phyloP scores from a whole-genome alignment of 1,140 invertebrate species.

The Lordiphosa stackelbergi region DNA sequence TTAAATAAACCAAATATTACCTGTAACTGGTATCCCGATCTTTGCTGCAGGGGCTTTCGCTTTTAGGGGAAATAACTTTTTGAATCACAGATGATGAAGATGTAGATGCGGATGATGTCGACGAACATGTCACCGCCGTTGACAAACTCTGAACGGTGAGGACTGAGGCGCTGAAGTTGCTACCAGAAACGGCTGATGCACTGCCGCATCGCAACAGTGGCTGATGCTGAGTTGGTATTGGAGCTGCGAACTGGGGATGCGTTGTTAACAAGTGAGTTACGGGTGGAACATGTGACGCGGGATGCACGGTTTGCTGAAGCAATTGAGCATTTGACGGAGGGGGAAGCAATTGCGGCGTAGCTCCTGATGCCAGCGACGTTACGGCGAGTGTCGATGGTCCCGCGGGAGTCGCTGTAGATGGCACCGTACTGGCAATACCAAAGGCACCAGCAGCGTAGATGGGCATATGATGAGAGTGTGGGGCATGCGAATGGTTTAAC shows the following conservation, averaged over 20 bases:
- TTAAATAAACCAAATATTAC: constrained; percentile 76
- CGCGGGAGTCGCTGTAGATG: constrained; percentile 35
- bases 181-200: constrained; percentile 9
- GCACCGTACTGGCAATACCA: constrained; percentile 17
- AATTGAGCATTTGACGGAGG: constrained; percentile 44
- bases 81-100: constrained; percentile 74
- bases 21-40: constrained; percentile 91
- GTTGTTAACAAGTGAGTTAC: constrained; percentile 50
- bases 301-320: constrained; percentile 47
- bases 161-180: constrained; percentile 34
- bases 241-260: constrained; percentile 37
- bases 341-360: constrained; percentile 37
- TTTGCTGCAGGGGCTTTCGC: constrained; percentile 84
- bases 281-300: constrained; percentile 24
- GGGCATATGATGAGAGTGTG: constrained; percentile 45
- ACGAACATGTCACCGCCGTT: constrained; percentile 34
- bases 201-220: constrained; percentile 34
- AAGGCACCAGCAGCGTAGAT: constrained; percentile 24
- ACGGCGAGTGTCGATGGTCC: constrained; percentile 18
- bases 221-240: constrained; percentile 35
- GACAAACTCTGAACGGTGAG: constrained; percentile 48
- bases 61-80: constrained; percentile 82
- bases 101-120: constrained; percentile 29
- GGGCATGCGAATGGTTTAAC: constrained; percentile 24
- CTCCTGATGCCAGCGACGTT: constrained; percentile 12